A percentile compares a stretch with the other conserved stretches of the same genome.
phyloP scores from a whole-genome alignment of 2,888 invertebrate species.

The Scelioninae gen. 2 region DNA sequence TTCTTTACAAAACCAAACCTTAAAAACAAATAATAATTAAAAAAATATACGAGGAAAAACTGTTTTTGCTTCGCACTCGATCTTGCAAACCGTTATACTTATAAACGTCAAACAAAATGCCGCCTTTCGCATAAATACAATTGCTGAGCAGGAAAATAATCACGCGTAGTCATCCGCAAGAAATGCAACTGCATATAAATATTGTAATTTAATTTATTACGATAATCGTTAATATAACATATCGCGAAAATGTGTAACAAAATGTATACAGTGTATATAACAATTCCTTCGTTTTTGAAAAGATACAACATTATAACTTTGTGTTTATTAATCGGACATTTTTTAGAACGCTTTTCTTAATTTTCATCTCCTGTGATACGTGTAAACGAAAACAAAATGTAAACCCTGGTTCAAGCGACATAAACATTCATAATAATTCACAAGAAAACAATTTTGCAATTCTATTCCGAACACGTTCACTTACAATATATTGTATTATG shows the following conservation, averaged over 20 bases:
- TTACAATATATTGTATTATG: too few relatives aligned
- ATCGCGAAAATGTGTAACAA: slow-evolving; percentile 24
- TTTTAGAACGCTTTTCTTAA: too few relatives aligned
- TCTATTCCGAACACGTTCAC: too few relatives aligned
- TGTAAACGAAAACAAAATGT: too few relatives aligned
- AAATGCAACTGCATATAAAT: slow-evolving; percentile 29
- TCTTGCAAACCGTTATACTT: slow-evolving; percentile 11
- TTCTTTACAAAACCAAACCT: slow-evolving; percentile 5
- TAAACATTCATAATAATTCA: too few relatives aligned
- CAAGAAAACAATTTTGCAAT: too few relatives aligned
- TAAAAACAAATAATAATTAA: not conserved
- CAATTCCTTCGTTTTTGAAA: slow-evolving; percentile 8
- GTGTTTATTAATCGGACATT: too few relatives aligned
- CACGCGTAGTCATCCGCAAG: slow-evolving; percentile 17
- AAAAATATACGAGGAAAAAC: slow-evolving; percentile 1
- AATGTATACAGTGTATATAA: slow-evolving; percentile 27
- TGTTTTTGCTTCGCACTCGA: slow-evolving; percentile 12
- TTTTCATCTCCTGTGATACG: too few relatives aligned
- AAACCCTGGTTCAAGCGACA: too few relatives aligned
- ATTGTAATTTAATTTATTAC: slow-evolving; percentile 19
- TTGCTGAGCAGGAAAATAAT: slow-evolving; percentile 34
- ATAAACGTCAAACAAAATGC: slow-evolving; percentile 37
- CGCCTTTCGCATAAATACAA: slow-evolving; percentile 13
- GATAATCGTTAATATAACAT: slow-evolving; percentile 16
- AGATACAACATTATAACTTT: too few relatives aligned